Evolutionary conservation across 2,888 invertebrate genomes (phyloP).

Genomic region (Hedychridium roseum): DNA sequence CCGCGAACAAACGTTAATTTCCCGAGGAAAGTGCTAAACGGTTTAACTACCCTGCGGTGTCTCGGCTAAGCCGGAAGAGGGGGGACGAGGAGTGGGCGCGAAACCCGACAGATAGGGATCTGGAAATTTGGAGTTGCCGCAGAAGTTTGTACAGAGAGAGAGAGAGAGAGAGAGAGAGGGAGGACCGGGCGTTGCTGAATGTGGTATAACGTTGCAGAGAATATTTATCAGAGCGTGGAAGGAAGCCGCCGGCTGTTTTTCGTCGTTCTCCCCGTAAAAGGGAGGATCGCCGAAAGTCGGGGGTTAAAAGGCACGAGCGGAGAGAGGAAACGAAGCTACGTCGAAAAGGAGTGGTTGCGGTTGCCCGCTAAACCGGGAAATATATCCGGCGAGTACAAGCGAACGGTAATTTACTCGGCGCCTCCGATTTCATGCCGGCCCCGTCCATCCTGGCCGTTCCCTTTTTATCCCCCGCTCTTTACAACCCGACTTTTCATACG

Average conservation of each 20-base stretch:
- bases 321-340: too few relatives aligned
- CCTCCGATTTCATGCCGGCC: conserved; percentile 20
- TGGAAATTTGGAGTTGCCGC: background rate
- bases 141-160: conserved; percentile 21
- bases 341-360: conserved; percentile 28
- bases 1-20: too few relatives aligned
- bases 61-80: too few relatives aligned
- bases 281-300: conserved; percentile 21
- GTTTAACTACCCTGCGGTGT: too few relatives aligned
- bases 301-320: conserved; percentile 29
- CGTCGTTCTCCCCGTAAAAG: conserved; percentile 13
- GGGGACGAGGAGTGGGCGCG: background rate
- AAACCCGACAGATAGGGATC: background rate
- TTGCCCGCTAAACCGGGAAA: conserved; percentile 31
- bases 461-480: background rate
- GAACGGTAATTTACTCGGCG: conserved; percentile 36
- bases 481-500: background rate
- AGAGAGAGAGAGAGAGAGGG: conserved; percentile 9
- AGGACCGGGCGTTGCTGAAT: conserved; percentile 7
- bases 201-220: conserved; percentile 6
- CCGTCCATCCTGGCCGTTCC: background rate
- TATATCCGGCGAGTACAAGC: conserved; percentile 30
- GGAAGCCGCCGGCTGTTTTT: conserved; percentile 22
- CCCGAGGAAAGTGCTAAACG: too few relatives aligned
- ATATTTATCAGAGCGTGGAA: conserved; percentile 18